Evolutionary conservation across 2,113 vertebrate species (phyloP), one percentile per base, ranked within the genome.

Genomic region (Scomber japonicus): DNA sequence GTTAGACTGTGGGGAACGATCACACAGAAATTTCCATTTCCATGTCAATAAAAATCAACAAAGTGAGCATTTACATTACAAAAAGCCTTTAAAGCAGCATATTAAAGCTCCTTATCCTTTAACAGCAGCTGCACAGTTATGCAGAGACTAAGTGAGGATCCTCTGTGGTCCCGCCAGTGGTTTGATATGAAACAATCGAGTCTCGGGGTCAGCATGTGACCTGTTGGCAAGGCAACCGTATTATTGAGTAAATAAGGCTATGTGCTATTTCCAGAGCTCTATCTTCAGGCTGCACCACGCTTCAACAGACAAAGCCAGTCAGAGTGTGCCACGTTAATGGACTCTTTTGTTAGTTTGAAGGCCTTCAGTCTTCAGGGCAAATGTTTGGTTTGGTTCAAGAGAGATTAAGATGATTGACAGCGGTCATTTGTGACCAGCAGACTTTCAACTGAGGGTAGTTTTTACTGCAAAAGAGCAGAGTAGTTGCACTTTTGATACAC

Each of bases 191-290:
- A 80, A 86, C 82, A 83, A 75, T 55, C 11, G 31, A 55, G 74
- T 82, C 89, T 81, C 31, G 6, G 81, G 82, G 80, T 83, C 67
- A 63, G 62, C 85, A 67, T 90, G 86, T 89, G 91, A 90, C 83
- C 71, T 2, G 80, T 82, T 13, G 50, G n/a, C 70, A 56, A 15
- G 82, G 78, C 83, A 65, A 89, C 87, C 17, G 53, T 80, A 66
- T 55, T 84, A 73, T 81, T 84, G 78, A 62, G 70, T 85, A 84
- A 88, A 92, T 82, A 89, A 57, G 54, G 72, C 60, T 2, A 50
- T 46, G 78, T 63, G 78, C 82, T 91, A 85, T 92, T 91, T 87
- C 78, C 73, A 90, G 90, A 82, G 71, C 35, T 71, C 44, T 71
- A 35, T 88, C 85, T 91, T 73, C 66, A 83, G 78, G 62, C 78